Conservation (phyloP, 2,797 vertebrate genomes). For the Phataginus tetradactyla region DNA sequence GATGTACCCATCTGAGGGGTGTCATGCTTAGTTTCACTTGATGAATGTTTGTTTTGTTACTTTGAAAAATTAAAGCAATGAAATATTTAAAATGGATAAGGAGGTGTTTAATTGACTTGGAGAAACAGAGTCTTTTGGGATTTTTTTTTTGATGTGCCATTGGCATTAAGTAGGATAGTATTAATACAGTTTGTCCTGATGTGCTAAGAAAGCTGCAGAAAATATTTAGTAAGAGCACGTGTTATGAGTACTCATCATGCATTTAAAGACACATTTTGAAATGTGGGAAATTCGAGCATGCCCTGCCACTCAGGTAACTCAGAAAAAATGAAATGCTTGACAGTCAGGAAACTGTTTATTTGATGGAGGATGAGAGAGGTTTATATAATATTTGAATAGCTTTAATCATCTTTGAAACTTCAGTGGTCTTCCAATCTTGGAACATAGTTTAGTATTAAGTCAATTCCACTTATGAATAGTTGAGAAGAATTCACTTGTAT, state of each 20-base stretch:
- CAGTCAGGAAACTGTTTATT: neutral
- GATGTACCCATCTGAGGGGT: constrained; percentile 86
- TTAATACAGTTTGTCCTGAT: constrained; percentile 37
- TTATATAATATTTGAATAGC: neutral
- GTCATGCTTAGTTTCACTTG: constrained; percentile 89
- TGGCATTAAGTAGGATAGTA: constrained; percentile 69
- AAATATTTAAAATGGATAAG: constrained; percentile 89
- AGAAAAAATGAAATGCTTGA: neutral
- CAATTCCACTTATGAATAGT: neutral
- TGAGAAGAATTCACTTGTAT: neutral
- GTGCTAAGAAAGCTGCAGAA: constrained; percentile 49
- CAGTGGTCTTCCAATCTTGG: neutral
- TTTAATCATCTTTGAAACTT: neutral
- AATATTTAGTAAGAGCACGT: neutral
- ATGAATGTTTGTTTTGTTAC: constrained; percentile 89
- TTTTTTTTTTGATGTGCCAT: constrained; percentile 41
- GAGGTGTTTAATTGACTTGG: constrained; percentile 84
- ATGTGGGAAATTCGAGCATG: neutral
- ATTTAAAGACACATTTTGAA: neutral
- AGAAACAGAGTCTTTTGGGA: constrained; percentile 75
- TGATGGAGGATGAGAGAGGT: neutral
- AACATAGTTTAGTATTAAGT: neutral
- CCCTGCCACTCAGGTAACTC: neutral
- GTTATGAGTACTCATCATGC: neutral
- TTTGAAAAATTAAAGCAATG: constrained; percentile 89